Percentiles rank a stretch among this genome's conserved stretches.
Conservation (phyloP, 2,797 vertebrate genomes). For the Bufotes viridis region DNA sequence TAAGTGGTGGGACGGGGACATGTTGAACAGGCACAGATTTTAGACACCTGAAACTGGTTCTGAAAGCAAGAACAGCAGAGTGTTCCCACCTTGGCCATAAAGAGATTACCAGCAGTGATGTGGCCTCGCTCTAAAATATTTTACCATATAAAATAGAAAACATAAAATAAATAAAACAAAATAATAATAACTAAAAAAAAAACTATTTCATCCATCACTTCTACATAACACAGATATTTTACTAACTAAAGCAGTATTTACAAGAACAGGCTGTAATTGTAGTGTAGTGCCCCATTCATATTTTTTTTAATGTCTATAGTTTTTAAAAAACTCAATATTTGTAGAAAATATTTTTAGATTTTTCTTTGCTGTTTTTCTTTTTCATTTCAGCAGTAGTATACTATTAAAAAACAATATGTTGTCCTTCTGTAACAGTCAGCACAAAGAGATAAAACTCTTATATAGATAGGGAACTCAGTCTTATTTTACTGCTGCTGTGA, state of each 20-base stretch:
- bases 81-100: background rate
- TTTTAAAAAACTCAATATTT: no score
- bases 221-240: background rate
- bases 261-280: background rate
- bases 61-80: background rate
- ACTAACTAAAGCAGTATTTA: background rate
- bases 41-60: slow-evolving; percentile 21
- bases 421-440: no score
- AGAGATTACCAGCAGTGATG: background rate
- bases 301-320: no score
- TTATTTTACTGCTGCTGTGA: no score
- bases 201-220: background rate
- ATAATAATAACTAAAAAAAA: background rate
- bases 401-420: no score
- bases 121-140: background rate
- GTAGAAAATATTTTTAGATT: no score
- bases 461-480: no score
- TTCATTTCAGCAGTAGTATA: no score
- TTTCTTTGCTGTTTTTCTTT: no score
- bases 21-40: slow-evolving; percentile 3
- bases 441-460: no score
- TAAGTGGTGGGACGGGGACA: slow-evolving; percentile 23
- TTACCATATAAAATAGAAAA: background rate
- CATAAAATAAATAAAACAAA: background rate
- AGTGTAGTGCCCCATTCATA: no score